These are phyloP conservation scores for Muricea muricata DNA, from an alignment of 92 coral and sea anemone species.

Conservation along the genomic window DNA sequence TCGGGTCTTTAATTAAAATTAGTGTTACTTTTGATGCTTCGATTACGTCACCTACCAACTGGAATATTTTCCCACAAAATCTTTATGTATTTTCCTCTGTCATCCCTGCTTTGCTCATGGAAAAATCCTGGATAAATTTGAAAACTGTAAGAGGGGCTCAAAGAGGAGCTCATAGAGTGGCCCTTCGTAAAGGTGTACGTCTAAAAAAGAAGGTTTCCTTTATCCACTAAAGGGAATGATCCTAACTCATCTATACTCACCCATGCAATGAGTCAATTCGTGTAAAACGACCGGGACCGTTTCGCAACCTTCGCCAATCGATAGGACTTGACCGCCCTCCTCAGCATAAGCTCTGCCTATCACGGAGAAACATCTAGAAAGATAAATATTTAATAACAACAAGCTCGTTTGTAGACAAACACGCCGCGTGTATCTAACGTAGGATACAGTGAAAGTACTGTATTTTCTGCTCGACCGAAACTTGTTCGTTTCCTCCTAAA, in stretches of 20 bases:
- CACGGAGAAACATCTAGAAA: slow-evolving; percentile 43
- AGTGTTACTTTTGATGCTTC: no score
- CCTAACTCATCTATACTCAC: slow-evolving; percentile 20
- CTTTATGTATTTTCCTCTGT: background rate
- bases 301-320: slow-evolving; percentile 42
- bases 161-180: no score
- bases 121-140: background rate
- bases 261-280: slow-evolving; percentile 47
- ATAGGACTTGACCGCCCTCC: slow-evolving; percentile 35
- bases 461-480: no score
- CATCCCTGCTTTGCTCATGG: slow-evolving; percentile 15
- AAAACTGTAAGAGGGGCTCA: background rate
- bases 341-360: slow-evolving; percentile 40
- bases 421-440: no score
- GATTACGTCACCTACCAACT: background rate
- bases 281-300: slow-evolving; percentile 31
- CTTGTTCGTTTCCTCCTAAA: no score
- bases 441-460: no score
- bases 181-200: no score
- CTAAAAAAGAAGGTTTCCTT: no score
- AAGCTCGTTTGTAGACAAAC: no score
- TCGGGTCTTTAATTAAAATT: no score
- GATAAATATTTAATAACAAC: background rate
- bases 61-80: background rate
- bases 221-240: no score